Base-by-base conservation (phyloP, 2,888 invertebrate species). In the Brachycybe producta region DNA sequence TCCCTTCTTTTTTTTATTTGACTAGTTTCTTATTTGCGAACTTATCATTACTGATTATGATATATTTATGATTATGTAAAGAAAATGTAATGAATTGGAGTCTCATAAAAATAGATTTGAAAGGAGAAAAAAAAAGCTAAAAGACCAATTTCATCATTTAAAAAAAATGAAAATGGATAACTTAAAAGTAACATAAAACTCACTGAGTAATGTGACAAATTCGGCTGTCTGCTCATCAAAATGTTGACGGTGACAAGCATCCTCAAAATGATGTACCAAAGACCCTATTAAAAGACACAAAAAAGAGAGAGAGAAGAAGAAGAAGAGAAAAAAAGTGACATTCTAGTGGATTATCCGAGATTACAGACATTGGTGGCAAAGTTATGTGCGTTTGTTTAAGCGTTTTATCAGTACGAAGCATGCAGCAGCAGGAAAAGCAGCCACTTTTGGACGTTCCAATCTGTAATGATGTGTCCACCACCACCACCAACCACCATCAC, bases 191-290 rank as follows among this genome's bases (percentile, higher is more conserved):
- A 26, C 40, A 40, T 40, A 27, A 30, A 27, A 27, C 53, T 51
- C 42, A 53, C 53, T 41, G 38, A 53, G 50, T 21, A 53, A 44
- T 26, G 53, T 53, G 35, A 51, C 41, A 32, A 46, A 53, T 53
- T 53, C 53, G 27, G 49, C 51, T 17, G 49, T 38, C 17, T 40
- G 44, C 28, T 51, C 51, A 38, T 51, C 50, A 34, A 51, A 51
- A 42, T 46, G 41, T 21, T 26, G 13, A n/a, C 36, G 36, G 28
- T 32, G 27, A 39, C 53, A 53, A 27, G 53, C 50, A 21, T 52
- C 52, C 17, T 52, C 52, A 19, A 23, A 21, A 21, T 34, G 23
- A 21, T 19, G 45, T 11, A 26, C 45, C 7, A 45, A 21, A 2
- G 5, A 21, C 32, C 45, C 45, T 45, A 23, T 21, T 17, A 32